Base-by-base conservation (phyloP, 2,113 vertebrate species). In the Cavia aperea region DNA sequence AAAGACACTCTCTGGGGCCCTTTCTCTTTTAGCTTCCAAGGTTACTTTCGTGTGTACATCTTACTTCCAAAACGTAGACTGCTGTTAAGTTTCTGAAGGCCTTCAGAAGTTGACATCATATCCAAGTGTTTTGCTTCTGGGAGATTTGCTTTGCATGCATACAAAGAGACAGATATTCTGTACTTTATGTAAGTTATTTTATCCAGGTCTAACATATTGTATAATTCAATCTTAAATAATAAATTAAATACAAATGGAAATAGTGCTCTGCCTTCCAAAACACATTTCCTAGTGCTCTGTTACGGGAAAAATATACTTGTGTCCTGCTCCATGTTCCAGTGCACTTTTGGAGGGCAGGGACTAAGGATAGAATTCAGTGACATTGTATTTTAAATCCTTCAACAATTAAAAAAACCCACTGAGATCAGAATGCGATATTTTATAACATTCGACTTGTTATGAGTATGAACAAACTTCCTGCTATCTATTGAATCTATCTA, bases 221-320 rank as follows among this genome's bases (percentile, higher is more conserved):
- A 56, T 92, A 82, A 95, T 86, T 72, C 95, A 95, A 89, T 92
- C 91, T 94, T 90, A 91, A 94, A 70, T 81, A 92, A 92, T 90
- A 91, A 95, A 92, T 92, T 90, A 91, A 95, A 92, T 92, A 51
- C 58, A 89, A 87, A 81, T 93, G 58, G 56, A 94, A 96, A 95
- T 86, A 56, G 33, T 86, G 65, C 89, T 46, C 62, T 92, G 24
- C 46, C 56, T 94, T 92, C n/a, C 0, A 78, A 89, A 93, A 62
- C 54, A 72, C 21, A 65, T 10, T 88, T 90, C 13, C 21, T 70
- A 66, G 56, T 65, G 54, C 56, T 31, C 15, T 72, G 81, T 90
- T 77, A 16, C 93, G 86, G 68, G 81, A 94, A 90, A 90, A 24
- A n/a, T 75, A 89, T 66, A 23, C 31, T 73, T 85, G 24, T 87